These are phyloP conservation scores for Plecturocebus donacophilus DNA, from an alignment of 2,113 vertebrate species.

Conservation along the genomic window DNA sequence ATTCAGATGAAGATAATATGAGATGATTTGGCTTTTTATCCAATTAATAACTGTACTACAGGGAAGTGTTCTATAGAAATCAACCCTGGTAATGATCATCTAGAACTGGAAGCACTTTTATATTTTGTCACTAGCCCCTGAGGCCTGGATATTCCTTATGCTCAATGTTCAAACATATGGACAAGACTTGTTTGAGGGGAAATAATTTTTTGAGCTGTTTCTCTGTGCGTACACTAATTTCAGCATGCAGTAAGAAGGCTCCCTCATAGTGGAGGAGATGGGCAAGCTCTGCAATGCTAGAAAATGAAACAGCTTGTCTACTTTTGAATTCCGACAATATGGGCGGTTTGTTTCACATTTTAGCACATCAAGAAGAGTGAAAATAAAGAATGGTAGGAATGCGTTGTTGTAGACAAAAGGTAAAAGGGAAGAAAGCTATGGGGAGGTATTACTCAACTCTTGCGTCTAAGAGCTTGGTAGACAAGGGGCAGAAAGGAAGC, in stretches of 20 bases:
- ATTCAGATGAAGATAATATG: not conserved
- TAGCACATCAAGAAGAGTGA: not conserved
- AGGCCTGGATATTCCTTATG: not conserved
- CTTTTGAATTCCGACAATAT: not conserved
- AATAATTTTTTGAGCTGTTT: no score
- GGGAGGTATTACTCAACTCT: not conserved
- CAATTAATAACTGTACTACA: not conserved
- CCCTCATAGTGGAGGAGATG: not conserved
- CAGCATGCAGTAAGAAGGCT: not conserved
- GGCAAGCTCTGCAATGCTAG: not conserved
- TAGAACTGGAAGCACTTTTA: not conserved
- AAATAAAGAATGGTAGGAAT: not conserved
- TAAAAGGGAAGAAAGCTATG: not conserved
- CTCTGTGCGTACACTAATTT: not conserved
- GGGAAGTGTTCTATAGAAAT: not conserved
- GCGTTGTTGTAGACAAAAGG: not conserved
- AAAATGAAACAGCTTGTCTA: not conserved
- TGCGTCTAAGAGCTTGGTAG: not conserved
- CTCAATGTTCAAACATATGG: not conserved
- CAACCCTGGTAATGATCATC: not conserved
- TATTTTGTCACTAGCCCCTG: not conserved
- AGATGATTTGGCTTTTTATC: not conserved
- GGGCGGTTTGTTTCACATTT: not conserved
- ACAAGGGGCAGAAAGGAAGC: not conserved
- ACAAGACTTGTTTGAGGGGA: not conserved